phyloP scores from a whole-genome alignment of 64 coral and sea anemone genomes.

The Dendronephthya gigantea region DNA sequence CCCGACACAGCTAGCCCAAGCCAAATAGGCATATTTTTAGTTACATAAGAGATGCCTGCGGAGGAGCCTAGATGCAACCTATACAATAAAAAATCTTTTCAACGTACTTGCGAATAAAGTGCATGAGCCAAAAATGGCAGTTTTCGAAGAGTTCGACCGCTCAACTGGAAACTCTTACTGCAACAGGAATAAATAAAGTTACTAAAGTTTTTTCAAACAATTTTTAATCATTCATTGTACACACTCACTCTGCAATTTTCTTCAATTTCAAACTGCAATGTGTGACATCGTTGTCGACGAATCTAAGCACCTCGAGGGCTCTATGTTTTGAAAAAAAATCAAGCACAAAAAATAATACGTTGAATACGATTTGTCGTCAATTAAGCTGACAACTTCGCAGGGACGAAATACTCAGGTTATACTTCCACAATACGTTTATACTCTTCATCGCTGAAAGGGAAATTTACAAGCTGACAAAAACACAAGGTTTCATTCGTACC shows the following conservation, averaged over 20 bases:
- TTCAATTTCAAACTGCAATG: conserved; percentile 62
- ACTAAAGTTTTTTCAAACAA: too few relatives aligned
- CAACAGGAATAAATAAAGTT: too few relatives aligned
- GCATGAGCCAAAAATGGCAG: conserved; percentile 90
- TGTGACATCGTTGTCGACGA: conserved; percentile 79
- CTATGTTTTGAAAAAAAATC: neutral
- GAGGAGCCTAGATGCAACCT: too few relatives aligned
- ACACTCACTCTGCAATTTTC: conserved; percentile 64
- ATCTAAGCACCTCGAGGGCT: conserved; percentile 77
- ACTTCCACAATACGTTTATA: too few relatives aligned
- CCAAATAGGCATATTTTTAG: too few relatives aligned
- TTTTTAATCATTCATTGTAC: neutral
- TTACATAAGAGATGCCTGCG: too few relatives aligned
- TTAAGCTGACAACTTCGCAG: neutral
- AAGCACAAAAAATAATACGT: too few relatives aligned
- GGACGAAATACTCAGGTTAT: too few relatives aligned
- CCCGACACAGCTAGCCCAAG: too few relatives aligned
- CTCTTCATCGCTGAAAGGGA: too few relatives aligned
- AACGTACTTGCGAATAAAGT: conserved; percentile 59
- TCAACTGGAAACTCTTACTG: conserved; percentile 88
- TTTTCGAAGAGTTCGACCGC: conserved; percentile 88
- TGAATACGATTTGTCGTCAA: neutral
- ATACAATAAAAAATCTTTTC: too few relatives aligned
- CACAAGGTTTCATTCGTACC: conserved; percentile 33
- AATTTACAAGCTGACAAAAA: neutral